Percentiles rank a stretch among this genome's conserved stretches.
phyloP scores from a whole-genome alignment of 2,113 vertebrate species.

The Pteruthius melanotis region DNA sequence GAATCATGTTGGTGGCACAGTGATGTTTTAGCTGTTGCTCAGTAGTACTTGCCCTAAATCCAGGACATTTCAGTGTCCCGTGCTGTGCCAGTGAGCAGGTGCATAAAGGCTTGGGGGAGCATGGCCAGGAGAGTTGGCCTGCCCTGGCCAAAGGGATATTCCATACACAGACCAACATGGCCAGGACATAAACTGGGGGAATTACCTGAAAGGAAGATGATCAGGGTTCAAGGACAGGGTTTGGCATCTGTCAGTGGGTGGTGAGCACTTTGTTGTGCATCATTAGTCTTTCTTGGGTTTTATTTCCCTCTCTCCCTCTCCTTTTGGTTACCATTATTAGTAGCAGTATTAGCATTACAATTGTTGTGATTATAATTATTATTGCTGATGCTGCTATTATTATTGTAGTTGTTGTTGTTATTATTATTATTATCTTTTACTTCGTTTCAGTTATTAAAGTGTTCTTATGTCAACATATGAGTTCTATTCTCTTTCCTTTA shows the following conservation, averaged over 20 bases:
- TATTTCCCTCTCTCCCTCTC: background rate
- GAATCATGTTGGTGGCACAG: background rate
- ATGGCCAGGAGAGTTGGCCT: background rate
- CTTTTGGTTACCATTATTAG: background rate
- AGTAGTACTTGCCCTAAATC: background rate
- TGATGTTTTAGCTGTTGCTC: background rate
- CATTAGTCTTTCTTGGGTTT: background rate
- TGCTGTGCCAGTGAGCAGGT: fast-evolving
- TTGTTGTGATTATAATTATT: background rate
- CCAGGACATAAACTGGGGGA: background rate
- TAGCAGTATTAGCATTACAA: background rate
- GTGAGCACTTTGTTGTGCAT: background rate
- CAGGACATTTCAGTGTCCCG: background rate
- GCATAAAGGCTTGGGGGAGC: background rate
- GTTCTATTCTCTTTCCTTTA: background rate
- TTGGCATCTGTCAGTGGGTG: background rate
- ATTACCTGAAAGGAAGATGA: background rate
- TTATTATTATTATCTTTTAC: background rate
- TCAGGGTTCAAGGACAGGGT: too few relatives aligned
- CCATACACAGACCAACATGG: fast-evolving
- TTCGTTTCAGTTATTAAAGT: background rate
- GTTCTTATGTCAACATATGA: background rate
- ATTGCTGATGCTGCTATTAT: background rate
- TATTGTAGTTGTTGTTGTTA: background rate
- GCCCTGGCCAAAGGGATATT: fast-evolving